Conservation (phyloP, 2,797 vertebrate genomes). For the Sciaenops ocellatus region DNA sequence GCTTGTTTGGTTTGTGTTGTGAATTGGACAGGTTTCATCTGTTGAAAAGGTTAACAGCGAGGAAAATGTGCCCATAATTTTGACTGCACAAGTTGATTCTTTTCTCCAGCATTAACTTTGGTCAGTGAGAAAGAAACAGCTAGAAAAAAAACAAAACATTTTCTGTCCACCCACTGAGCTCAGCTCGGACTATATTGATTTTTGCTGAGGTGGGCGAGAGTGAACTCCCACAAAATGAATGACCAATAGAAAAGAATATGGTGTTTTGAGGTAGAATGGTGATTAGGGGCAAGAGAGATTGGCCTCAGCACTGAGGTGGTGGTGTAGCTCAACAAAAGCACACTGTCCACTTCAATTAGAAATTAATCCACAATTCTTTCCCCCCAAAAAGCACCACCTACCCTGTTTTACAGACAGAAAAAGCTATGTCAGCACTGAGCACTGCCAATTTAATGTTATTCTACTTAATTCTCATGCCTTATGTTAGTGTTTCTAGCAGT, state of each 20-base stretch:
- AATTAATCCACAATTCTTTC: slow-evolving; percentile 68
- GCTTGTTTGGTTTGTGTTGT: neutral
- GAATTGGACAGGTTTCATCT: neutral
- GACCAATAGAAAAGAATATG: slow-evolving; percentile 59
- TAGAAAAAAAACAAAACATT: slow-evolving; percentile 36
- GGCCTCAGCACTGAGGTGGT: slow-evolving; percentile 33
- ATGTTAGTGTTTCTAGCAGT: slow-evolving; percentile 9
- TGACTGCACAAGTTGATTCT: slow-evolving; percentile 8
- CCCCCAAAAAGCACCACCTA: slow-evolving; percentile 11
- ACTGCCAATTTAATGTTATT: slow-evolving; percentile 19
- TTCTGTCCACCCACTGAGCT: slow-evolving; percentile 62
- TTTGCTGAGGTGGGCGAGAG: slow-evolving; percentile 55
- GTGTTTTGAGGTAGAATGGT: slow-evolving; percentile 54
- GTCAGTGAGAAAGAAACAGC: slow-evolving; percentile 46
- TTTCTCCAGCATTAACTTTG: slow-evolving; percentile 24
- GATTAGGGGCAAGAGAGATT: slow-evolving; percentile 61
- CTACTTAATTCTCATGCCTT: slow-evolving; percentile 25
- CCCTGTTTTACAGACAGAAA: slow-evolving; percentile 30
- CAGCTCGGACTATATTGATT: slow-evolving; percentile 75
- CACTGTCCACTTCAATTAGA: slow-evolving; percentile 62
- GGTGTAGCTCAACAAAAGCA: slow-evolving; percentile 37
- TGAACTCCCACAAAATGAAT: slow-evolving; percentile 74
- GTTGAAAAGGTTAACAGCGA: slow-evolving; percentile 33
- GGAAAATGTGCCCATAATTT: slow-evolving; percentile 1
- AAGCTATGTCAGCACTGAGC: slow-evolving; percentile 42